A percentile compares a stretch with the other conserved stretches of the same genome.
Evolutionary conservation across 2,888 invertebrate species (phyloP).

Genomic region (Phrixothrix hirtus): DNA sequence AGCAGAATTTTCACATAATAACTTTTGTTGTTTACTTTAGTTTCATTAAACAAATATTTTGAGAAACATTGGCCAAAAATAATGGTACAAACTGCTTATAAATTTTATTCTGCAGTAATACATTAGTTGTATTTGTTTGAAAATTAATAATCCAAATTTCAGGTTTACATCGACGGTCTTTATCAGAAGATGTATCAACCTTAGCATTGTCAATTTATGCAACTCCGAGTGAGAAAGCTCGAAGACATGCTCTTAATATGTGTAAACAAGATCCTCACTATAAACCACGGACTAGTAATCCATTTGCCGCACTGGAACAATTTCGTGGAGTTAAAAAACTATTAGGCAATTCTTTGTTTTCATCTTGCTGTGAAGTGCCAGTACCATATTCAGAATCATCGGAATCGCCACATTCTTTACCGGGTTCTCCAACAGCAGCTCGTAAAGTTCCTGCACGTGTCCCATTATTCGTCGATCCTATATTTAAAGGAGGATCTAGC

Average conservation of each 20-base stretch:
- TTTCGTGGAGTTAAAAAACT: slow-evolving; percentile 83
- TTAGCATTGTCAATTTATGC: slow-evolving; percentile 64
- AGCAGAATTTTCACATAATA: no score
- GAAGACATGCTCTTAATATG: slow-evolving; percentile 77
- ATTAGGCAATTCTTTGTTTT: slow-evolving; percentile 68
- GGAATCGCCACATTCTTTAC: slow-evolving; percentile 58
- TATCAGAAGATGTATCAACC: slow-evolving; percentile 70
- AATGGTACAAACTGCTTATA: no score
- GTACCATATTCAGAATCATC: slow-evolving; percentile 62
- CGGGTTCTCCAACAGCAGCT: slow-evolving; percentile 58
- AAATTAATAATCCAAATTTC: no score
- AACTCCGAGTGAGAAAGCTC: slow-evolving; percentile 74
- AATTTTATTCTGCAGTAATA: no score
- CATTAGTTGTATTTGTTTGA: no score
- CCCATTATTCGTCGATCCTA: slow-evolving; percentile 63
- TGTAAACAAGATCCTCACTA: slow-evolving; percentile 83
- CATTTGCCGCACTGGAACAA: slow-evolving; percentile 74
- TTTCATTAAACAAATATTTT: no score
- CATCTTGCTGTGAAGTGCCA: slow-evolving; percentile 77
- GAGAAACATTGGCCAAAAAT: no score
- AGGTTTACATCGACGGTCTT: slow-evolving; percentile 72
- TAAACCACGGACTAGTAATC: slow-evolving; percentile 71
- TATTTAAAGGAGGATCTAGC: slow-evolving; percentile 52
- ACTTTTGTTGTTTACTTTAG: no score
- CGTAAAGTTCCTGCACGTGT: slow-evolving; percentile 47